phyloP scores from a whole-genome alignment of 2,113 vertebrate species.

The Dasyprocta punctata region DNA sequence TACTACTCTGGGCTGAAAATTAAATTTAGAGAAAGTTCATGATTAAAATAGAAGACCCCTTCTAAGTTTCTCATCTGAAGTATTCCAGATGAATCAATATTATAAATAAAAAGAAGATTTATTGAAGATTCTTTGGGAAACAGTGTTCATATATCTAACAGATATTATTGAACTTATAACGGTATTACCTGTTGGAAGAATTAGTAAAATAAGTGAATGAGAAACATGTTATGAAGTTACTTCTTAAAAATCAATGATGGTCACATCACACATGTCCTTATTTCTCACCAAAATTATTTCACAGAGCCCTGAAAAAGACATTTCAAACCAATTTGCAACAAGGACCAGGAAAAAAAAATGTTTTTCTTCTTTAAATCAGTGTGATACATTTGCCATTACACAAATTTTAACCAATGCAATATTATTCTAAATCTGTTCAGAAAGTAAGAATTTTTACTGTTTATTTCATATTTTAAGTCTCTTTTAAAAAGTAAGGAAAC shows the following conservation, averaged over 20 bases:
- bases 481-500: not conserved
- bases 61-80: not conserved
- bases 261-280: not conserved
- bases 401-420: not conserved
- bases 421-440: not conserved
- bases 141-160: not conserved
- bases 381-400: not conserved
- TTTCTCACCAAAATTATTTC: not conserved
- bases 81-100: not conserved
- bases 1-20: not conserved
- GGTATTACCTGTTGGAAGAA: not conserved
- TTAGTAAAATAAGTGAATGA: not conserved
- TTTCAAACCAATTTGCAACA: not conserved
- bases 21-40: not conserved
- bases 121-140: not conserved
- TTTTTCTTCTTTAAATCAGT: not conserved
- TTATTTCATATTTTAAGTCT: not conserved
- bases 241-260: not conserved
- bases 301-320: not conserved
- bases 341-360: not conserved
- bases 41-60: not conserved
- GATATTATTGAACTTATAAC: not conserved
- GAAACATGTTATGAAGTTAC: not conserved
- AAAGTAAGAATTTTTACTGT: not conserved
- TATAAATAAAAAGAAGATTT: constrained; percentile 19